Evolutionary conservation across 2,113 vertebrate species (phyloP), one percentile per base, ranked within the genome.

Genomic region (Hyla sarda): DNA sequence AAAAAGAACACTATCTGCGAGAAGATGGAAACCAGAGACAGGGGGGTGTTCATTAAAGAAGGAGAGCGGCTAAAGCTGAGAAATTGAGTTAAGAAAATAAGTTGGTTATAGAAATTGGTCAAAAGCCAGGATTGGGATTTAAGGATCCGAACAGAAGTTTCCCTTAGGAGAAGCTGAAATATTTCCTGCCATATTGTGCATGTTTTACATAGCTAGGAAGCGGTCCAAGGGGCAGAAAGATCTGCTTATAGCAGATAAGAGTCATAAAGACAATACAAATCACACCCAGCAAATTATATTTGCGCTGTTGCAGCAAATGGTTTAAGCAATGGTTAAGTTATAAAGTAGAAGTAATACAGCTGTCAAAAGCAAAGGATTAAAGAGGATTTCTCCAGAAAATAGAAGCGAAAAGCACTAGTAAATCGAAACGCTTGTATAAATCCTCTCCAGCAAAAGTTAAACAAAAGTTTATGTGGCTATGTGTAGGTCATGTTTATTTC

Each of bases 171-270:
- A 48, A 52, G 32, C 41, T 50, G 79, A 82, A 67, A 82, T 28
- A 50, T 67, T 82, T 82, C 58, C 45, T 48, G 60, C 60, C 41
- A 56, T 67, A 62, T 67, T 67, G 47, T 50, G 45, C 17, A 47
- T 82, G 17, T 58, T 80, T 80, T 41, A 30, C 37, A 67, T 48
- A 50, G 60, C 79, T 25, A 82, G 34, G 79, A 34, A 67, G 79
- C 30, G 65, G 50, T 47, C 79, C 60, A 67, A 47, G 16, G 45
- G 78, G 45, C 45, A 67, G 34, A 67, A 34, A 82, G 60, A 62
- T 41, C 79, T 82, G 79, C 37, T 82, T 23, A 47, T 67, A 50
- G 60, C 23, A 82, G 79, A 82, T 82, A 67, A 82, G 58, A 67
- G 37, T 47, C 16, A 56, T 41, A 25, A 67, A 82, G 41, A 67